Percentiles rank a stretch among this genome's conserved stretches.
These are phyloP conservation scores for Philotrypesis tridentata DNA, from an alignment of 1,140 invertebrate species.

Conservation along the genomic window DNA sequence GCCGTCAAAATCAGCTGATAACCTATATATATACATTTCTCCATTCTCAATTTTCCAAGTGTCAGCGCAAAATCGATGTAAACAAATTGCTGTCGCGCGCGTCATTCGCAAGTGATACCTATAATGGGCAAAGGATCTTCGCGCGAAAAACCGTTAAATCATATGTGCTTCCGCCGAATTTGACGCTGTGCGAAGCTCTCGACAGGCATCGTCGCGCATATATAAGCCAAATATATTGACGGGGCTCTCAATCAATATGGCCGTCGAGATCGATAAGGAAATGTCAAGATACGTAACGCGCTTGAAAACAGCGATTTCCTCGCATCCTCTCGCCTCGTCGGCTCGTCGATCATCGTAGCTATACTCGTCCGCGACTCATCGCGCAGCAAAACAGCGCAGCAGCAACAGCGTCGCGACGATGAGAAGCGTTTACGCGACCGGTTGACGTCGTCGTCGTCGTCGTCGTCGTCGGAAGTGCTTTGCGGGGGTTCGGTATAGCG, in stretches of 20 bases:
- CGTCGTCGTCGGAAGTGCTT: neutral
- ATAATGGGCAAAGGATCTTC: too few species aligned
- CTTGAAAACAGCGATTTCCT: constrained; percentile 12
- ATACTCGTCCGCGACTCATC: too few species aligned
- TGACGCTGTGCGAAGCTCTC: too few species aligned
- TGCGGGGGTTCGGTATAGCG: neutral
- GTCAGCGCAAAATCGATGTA: constrained; percentile 1
- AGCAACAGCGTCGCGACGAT: neutral
- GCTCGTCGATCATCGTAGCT: neutral
- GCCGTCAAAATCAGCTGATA: constrained; percentile 54
- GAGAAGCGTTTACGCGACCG: neutral
- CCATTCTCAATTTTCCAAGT: neutral
- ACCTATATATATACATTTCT: neutral
- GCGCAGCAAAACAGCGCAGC: neutral
- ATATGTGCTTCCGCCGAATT: too few species aligned
- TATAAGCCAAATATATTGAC: constrained; percentile 24
- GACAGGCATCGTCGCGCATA: neutral
- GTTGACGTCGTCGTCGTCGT: neutral
- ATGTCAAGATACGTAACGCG: constrained; percentile 51
- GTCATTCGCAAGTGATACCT: neutral
- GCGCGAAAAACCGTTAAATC: too few species aligned
- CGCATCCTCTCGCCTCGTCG: neutral
- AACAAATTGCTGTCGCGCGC: neutral
- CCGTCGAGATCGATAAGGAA: constrained; percentile 62
- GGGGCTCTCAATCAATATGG: constrained; percentile 57